Percentiles rank a stretch among this genome's conserved stretches.
These are phyloP conservation scores for Rhagologus leucostigma DNA, from an alignment of 2,113 vertebrate genomes.

Conservation along the genomic window DNA sequence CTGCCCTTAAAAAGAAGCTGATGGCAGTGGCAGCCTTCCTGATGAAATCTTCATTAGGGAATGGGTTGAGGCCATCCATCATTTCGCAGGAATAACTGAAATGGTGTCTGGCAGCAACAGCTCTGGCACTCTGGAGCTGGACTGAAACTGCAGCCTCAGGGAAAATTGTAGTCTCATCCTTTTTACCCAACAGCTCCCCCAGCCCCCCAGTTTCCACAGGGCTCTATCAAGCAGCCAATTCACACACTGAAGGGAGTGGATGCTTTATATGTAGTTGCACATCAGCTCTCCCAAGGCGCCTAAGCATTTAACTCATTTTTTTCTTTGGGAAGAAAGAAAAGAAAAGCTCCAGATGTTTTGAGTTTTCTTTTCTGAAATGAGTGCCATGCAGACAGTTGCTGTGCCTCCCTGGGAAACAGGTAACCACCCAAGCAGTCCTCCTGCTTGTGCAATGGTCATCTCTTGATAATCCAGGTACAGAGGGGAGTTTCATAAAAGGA, in stretches of 20 bases:
- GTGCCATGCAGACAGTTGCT: neutral
- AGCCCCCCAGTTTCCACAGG: neutral
- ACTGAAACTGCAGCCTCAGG: slow-evolving; percentile 23
- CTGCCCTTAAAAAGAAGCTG: neutral
- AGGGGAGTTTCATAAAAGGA: neutral
- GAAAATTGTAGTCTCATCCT: slow-evolving; percentile 34
- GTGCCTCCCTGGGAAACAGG: neutral
- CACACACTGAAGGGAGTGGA: neutral
- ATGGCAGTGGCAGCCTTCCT: neutral
- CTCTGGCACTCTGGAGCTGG: neutral
- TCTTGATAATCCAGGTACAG: neutral
- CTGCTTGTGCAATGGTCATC: fast-evolving
- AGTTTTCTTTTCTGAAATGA: neutral
- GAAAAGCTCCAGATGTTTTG: slow-evolving; percentile 7
- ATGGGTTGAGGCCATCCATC: slow-evolving; percentile 6
- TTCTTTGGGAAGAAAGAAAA: neutral
- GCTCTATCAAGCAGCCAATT: neutral
- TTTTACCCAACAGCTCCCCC: neutral
- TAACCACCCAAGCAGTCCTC: neutral
- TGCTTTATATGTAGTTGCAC: slow-evolving; percentile 9
- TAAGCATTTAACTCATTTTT: neutral
- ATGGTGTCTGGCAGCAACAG: slow-evolving; percentile 12
- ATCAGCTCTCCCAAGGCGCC: neutral
- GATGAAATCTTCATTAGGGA: slow-evolving; percentile 32
- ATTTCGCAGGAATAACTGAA: neutral